Evolutionary conservation across 2,888 invertebrate genomes (phyloP).

Genomic region (Agriopis marginaria): DNA sequence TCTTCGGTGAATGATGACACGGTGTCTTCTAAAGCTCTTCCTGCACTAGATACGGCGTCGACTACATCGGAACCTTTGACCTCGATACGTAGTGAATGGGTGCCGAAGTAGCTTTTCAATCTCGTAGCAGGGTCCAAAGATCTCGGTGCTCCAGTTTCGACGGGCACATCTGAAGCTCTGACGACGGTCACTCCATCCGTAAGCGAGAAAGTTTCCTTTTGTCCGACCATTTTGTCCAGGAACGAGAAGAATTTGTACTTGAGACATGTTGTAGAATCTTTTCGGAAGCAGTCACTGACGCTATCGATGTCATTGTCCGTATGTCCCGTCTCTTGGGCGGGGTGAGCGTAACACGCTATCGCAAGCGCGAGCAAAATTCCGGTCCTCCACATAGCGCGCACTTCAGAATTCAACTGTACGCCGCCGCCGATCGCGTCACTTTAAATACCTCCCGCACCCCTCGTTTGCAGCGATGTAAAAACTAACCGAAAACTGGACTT

Average conservation of each 20-base stretch:
- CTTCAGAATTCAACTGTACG: conserved; percentile 70
- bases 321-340: conserved; percentile 90
- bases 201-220: conserved; percentile 92
- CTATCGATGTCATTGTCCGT: conserved; percentile 93
- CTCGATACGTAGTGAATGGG: conserved; percentile 94
- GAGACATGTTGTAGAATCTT: conserved; percentile 94
- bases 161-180: conserved; percentile 89
- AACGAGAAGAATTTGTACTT: conserved; percentile 95
- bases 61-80: conserved; percentile 94
- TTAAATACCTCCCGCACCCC: conserved; percentile 79
- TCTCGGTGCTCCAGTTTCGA: conserved; percentile 93
- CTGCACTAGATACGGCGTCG: conserved; percentile 92
- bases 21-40: conserved; percentile 92
- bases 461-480: conserved; percentile 63
- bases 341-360: conserved; percentile 87
- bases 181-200: conserved; percentile 94
- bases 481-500: conserved; percentile 76
- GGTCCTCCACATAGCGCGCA: conserved; percentile 77
- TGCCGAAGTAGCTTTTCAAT: conserved; percentile 91
- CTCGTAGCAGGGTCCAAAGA: conserved; percentile 89
- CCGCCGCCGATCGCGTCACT: conserved; percentile 62
- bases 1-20: conserved; percentile 88
- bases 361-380: conserved; percentile 70
- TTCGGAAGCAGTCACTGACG: conserved; percentile 92
- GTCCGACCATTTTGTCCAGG: conserved; percentile 93